Percentiles rank a stretch among this genome's conserved stretches.
Conservation (phyloP, 2,113 vertebrate species). For the Petromus typicus region DNA sequence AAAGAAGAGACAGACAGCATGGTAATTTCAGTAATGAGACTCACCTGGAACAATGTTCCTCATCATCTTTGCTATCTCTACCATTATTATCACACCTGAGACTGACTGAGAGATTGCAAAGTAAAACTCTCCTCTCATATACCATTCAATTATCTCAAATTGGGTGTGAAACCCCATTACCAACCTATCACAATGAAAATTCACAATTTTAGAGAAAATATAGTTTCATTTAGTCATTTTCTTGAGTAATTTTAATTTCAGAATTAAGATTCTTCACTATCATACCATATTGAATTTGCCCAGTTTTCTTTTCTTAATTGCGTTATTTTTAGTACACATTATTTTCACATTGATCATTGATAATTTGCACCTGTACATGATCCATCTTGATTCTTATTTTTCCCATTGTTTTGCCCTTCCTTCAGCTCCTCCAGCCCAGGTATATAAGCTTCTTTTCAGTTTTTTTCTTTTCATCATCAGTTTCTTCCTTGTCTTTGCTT, state of each 20-base stretch:
- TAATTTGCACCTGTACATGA: no score
- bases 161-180: not conserved
- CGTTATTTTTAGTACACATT: no score
- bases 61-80: not conserved
- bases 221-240: not conserved
- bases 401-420: no score
- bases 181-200: not conserved
- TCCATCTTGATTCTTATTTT: no score
- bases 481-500: no score
- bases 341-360: no score
- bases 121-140: not conserved
- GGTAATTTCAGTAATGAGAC: not conserved
- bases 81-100: not conserved
- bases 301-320: not conserved
- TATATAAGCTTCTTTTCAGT: no score
- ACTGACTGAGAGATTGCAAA: not conserved
- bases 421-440: no score
- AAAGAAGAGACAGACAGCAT: not conserved
- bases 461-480: no score
- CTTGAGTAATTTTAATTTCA: not conserved
- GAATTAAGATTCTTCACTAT: not conserved
- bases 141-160: not conserved
- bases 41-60: not conserved
- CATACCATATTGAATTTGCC: not conserved
- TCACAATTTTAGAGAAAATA: not conserved